Base-by-base conservation (phyloP, 2,888 invertebrate genomes). In the Xanthia togata region DNA sequence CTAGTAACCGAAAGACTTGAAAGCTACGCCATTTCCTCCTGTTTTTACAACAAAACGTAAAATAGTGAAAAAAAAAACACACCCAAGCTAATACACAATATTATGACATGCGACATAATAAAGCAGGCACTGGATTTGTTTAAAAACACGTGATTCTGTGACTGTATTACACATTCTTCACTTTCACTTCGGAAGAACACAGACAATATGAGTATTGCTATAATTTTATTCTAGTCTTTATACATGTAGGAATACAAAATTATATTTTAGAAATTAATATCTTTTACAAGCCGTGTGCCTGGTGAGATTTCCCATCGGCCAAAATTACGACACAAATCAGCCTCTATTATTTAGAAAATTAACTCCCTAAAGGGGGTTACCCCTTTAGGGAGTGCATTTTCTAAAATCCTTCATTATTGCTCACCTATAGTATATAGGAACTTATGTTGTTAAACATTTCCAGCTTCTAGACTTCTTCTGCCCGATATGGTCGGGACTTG, bases 141-240 rank as follows among this genome's bases (percentile, higher is more conserved):
- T 62, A 63, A 70, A 79, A 69, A 38, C 65, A 75, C 65, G 69
- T 64, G 64, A 65, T 62, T 47, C n/a, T 67, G 8, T 55, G 60
- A 53, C n/a, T 35, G 31, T 64, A 23, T 69, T 62, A 67, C 60
- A 47, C 76, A 72, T 78, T 81, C 65, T 70, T 70, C 44, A 80
- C 82, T 84, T 82, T 80, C 84, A 72, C 81, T 76, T 59, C 4
- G 47, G 20, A 44, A 17, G 23, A 69, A 47, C 35, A 35, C 31
- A 41, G 20, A 53, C 26, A 53, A 44, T 68, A 74, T 68, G 20
- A 38, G 0, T 64, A 73, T 53, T 23, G 26, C 17, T 71, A 35
- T 8, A n/a, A 60, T 73, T 50, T 71, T n/a, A 47, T 50, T 65
- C 20, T 50, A 38, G 12, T 14, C 2, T 23, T 17, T 14, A 57